Conservation (phyloP, 2,797 vertebrate species). For the Cossypha dichroa region DNA sequence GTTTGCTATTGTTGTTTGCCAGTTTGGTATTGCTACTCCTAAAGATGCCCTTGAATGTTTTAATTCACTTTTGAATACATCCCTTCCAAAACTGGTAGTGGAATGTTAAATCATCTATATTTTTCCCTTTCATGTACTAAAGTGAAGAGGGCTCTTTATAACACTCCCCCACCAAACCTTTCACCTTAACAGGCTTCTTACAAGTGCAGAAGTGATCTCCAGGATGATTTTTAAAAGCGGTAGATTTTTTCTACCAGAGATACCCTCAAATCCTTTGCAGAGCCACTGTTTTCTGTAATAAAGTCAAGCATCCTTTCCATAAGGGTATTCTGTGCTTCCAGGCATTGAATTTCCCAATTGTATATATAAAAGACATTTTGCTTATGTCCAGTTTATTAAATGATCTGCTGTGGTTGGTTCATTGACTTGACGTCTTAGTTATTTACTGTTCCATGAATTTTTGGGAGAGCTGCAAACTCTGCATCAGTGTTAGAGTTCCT, state of each 20-base stretch:
- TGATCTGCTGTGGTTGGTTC: not conserved
- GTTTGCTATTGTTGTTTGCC: not conserved
- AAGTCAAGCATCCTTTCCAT: not conserved
- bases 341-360: not conserved
- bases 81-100: not conserved
- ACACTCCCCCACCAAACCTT: not conserved
- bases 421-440: not conserved
- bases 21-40: not conserved
- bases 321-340: not conserved
- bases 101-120: not conserved
- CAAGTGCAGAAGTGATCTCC: not conserved
- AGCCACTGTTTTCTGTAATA: not conserved
- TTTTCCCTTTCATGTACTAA: not conserved
- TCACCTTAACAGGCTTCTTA: not conserved
- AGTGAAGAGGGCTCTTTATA: not conserved
- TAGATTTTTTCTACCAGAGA: not conserved
- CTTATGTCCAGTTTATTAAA: not conserved
- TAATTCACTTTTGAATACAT: not conserved
- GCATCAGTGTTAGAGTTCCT: not conserved
- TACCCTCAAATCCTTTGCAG: not conserved
- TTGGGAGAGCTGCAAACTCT: not conserved
- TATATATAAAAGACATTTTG: not conserved
- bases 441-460: not conserved
- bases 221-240: not conserved
- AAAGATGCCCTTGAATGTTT: not conserved